These are phyloP conservation scores for Teleiodes luculella DNA, from an alignment of 2,888 invertebrate genomes.

Conservation along the genomic window DNA sequence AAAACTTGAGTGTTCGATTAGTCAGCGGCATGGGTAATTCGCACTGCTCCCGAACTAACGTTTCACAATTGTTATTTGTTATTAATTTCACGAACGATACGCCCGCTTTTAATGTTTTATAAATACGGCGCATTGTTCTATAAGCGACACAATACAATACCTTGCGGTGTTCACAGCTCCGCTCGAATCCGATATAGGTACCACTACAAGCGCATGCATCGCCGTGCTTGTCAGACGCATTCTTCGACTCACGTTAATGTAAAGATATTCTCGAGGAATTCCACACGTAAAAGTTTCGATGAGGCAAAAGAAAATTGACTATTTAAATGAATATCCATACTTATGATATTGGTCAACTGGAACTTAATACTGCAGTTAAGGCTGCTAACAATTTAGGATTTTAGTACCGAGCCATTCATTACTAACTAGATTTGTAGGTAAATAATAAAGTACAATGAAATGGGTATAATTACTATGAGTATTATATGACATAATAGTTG, in stretches of 20 bases:
- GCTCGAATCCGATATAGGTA: conserved; percentile 65
- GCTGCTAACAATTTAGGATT: too few species aligned
- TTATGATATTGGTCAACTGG: too few species aligned
- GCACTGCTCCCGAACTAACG: conserved; percentile 72
- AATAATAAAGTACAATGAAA: too few species aligned
- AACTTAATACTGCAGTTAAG: too few species aligned
- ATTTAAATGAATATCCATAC: too few species aligned
- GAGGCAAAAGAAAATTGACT: too few species aligned
- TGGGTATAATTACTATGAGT: not conserved
- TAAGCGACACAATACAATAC: conserved; percentile 76
- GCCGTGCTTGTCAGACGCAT: conserved; percentile 54
- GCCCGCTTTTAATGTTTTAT: conserved; percentile 77
- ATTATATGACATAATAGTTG: not conserved
- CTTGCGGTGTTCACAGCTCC: conserved; percentile 58
- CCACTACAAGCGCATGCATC: conserved; percentile 39
- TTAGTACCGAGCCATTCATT: too few species aligned
- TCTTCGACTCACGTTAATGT: conserved; percentile 37
- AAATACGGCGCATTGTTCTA: conserved; percentile 77
- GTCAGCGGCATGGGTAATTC: conserved; percentile 70
- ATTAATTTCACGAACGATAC: conserved; percentile 79
- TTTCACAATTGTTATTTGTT: conserved; percentile 79
- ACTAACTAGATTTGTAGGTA: too few species aligned
- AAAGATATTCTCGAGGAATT: conserved; percentile 25
- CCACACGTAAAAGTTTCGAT: not conserved
- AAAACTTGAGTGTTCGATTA: conserved; percentile 46